Conservation (phyloP, 1,140 invertebrate genomes). For the Dryas iulia region DNA sequence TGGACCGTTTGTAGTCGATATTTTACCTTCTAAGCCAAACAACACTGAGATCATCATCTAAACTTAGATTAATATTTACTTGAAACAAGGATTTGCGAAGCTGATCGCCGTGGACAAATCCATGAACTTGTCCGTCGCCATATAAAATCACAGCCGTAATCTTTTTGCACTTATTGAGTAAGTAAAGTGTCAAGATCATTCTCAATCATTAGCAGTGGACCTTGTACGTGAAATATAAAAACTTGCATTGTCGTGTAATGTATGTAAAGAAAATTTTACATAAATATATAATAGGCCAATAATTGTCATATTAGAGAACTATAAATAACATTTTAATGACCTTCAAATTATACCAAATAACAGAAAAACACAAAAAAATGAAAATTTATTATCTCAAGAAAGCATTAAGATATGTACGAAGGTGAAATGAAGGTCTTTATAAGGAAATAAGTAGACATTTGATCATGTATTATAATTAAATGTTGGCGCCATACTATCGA, state of each 20-base stretch:
- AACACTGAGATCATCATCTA: conserved; percentile 56
- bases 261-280: neutral
- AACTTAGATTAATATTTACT: conserved; percentile 49
- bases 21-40: conserved; percentile 55
- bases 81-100: conserved; percentile 20
- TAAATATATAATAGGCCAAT: neutral
- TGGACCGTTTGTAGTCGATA: conserved; percentile 43
- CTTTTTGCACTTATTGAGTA: neutral
- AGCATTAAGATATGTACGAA: neutral
- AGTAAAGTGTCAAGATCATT: neutral
- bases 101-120: conserved; percentile 4
- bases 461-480: neutral
- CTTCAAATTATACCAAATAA: neutral
- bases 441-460: neutral
- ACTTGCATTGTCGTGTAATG: neutral
- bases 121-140: conserved; percentile 19
- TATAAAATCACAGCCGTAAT: neutral
- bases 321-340: neutral
- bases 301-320: neutral
- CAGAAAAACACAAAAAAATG: neutral
- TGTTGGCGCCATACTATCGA: neutral
- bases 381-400: neutral
- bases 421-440: neutral
- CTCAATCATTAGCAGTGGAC: neutral
- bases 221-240: conserved; percentile 3